Evolutionary conservation across 2,888 invertebrate species (phyloP).

Genomic region (Zootermopsis nevadensis): DNA sequence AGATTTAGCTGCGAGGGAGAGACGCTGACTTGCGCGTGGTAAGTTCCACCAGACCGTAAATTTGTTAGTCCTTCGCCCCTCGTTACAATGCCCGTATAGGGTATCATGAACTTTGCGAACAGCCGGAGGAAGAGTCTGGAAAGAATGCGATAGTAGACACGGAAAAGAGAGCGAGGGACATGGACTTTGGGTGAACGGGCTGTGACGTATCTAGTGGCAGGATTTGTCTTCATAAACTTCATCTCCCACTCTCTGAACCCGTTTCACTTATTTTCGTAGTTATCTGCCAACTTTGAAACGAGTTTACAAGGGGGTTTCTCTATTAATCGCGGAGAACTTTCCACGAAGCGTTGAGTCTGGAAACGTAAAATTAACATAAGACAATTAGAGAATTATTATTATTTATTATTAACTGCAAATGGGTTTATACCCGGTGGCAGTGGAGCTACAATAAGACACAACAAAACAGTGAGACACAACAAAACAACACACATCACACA

Average conservation of each 20-base stretch:
- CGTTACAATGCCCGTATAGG: constrained; percentile 34
- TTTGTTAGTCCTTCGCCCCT: constrained; percentile 45
- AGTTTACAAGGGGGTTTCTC: too few relatives aligned
- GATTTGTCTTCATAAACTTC: constrained; percentile 44
- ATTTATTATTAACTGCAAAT: too few relatives aligned
- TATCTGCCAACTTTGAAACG: too few relatives aligned
- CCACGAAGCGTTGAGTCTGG: too few relatives aligned
- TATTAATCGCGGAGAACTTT: too few relatives aligned
- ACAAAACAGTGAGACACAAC: too few relatives aligned
- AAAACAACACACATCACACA: too few relatives aligned
- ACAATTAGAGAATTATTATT: too few relatives aligned
- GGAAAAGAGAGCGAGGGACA: not conserved
- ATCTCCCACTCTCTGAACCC: not conserved
- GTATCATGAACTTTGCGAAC: not conserved
- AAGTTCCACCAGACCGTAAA: constrained; percentile 39
- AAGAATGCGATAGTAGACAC: not conserved
- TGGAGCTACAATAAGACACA: too few relatives aligned
- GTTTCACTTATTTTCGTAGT: not conserved
- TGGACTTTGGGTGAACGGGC: not conserved
- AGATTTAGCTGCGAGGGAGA: not conserved
- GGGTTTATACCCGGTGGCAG: too few relatives aligned
- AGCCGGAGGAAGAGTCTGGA: not conserved
- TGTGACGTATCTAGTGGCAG: constrained; percentile 44
- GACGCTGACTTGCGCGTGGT: constrained; percentile 42
- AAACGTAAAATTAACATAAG: too few relatives aligned